Evolutionary conservation across 2,113 vertebrate genomes (phyloP).

Genomic region (Cephalopterus ornatus): DNA sequence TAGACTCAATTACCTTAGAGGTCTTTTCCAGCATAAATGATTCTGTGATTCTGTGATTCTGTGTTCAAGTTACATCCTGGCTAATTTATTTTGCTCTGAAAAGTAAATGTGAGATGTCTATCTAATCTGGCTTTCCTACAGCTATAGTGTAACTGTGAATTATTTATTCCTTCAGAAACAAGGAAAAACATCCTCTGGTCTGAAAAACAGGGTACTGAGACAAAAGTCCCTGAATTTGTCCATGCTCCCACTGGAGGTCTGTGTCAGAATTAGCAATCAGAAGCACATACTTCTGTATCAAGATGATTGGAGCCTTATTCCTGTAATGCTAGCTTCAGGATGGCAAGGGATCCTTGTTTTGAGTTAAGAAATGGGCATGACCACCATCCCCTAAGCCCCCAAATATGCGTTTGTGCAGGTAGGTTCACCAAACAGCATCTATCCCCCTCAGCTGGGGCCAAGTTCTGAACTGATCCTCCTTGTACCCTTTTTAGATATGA

Average conservation of each 20-base stretch:
- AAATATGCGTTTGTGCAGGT: accelerated
- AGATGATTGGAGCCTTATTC: neutral
- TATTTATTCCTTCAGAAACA: neutral
- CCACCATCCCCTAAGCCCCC: accelerated
- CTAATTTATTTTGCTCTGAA: neutral
- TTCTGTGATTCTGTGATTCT: neutral
- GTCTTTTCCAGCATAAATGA: neutral
- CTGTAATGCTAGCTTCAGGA: accelerated
- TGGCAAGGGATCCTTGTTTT: neutral
- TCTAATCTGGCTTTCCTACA: neutral
- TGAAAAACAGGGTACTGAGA: neutral
- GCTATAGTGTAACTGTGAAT: neutral
- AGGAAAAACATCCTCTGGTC: neutral
- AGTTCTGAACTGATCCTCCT: neutral
- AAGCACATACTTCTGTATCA: neutral
- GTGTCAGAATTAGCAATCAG: neutral
- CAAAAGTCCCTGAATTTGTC: neutral
- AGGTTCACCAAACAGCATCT: accelerated
- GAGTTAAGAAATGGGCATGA: neutral
- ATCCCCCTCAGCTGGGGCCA: accelerated
- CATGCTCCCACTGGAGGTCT: neutral
- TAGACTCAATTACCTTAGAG: neutral
- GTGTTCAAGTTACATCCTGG: neutral
- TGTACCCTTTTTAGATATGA: neutral
- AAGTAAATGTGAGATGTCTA: neutral